Evolutionary conservation across 2,113 vertebrate genomes (phyloP).

Genomic region (Pelobates fuscus): DNA sequence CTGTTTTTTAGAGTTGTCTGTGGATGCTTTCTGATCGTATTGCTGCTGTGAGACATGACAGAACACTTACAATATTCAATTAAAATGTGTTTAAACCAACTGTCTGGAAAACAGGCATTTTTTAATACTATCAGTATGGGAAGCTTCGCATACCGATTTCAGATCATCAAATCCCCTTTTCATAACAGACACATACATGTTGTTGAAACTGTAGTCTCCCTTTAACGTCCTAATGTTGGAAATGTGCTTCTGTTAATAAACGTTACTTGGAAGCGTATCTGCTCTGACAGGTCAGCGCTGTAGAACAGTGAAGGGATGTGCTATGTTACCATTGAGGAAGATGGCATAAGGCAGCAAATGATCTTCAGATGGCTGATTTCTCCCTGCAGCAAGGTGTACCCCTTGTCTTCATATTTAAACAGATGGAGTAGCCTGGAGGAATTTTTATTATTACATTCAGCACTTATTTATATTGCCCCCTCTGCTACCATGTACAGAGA

Average conservation of each 20-base stretch:
- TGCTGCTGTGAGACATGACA: too few species aligned
- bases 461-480: slow-evolving; percentile 41
- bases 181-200: too few species aligned
- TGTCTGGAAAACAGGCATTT: too few species aligned
- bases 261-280: not conserved
- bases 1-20: too few species aligned
- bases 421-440: slow-evolving; percentile 32
- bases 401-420: slow-evolving; percentile 31
- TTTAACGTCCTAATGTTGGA: not conserved
- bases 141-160: too few species aligned
- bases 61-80: too few species aligned
- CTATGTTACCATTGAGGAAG: slow-evolving; percentile 7
- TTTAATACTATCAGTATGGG: too few species aligned
- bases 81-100: too few species aligned
- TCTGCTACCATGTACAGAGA: slow-evolving; percentile 9
- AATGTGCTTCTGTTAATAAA: slow-evolving; percentile 1
- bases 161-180: too few species aligned
- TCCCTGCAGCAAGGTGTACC: slow-evolving; percentile 24
- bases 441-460: slow-evolving; percentile 38
- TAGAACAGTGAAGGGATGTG: not conserved
- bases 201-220: not conserved
- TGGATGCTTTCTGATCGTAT: too few species aligned
- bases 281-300: not conserved
- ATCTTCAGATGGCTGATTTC: slow-evolving; percentile 42
- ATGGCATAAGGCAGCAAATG: slow-evolving; percentile 46